A percentile compares a stretch with the other conserved stretches of the same genome.
These are phyloP conservation scores for Sapajus apella DNA, from an alignment of 2,113 vertebrate species.

Conservation along the genomic window DNA sequence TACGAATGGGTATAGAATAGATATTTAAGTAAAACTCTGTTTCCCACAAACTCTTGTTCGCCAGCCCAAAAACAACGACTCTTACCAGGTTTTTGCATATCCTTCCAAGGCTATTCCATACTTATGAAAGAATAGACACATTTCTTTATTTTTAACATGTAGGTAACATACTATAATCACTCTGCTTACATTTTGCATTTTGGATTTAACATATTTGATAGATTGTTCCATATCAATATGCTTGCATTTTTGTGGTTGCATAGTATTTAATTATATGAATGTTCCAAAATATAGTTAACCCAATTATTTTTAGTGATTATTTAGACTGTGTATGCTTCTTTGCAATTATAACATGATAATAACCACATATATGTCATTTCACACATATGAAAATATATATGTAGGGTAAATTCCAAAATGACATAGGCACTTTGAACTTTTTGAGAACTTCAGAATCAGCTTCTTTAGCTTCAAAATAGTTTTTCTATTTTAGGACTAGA, in stretches of 20 bases:
- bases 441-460: constrained; percentile 20
- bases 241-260: constrained; percentile 10
- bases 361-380: neutral
- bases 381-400: constrained; percentile 12
- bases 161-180: neutral
- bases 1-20: neutral
- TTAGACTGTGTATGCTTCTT: neutral
- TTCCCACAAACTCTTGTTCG: neutral
- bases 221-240: neutral
- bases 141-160: neutral
- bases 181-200: neutral
- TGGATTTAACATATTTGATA: neutral
- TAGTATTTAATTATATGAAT: constrained; percentile 30
- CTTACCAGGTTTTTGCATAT: neutral
- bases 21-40: neutral
- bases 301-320: neutral
- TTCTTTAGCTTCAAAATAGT: constrained; percentile 23
- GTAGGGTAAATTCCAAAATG: constrained; percentile 33
- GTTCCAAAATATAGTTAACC: neutral
- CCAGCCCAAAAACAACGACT: neutral
- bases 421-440: constrained; percentile 30
- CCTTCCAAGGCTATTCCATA: neutral
- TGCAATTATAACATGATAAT: constrained; percentile 40
- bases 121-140: neutral
- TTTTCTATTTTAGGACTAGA: neutral